These are phyloP conservation scores for Stichodactyla mertensii DNA, from an alignment of 64 coral and sea anemone genomes.

Conservation along the genomic window DNA sequence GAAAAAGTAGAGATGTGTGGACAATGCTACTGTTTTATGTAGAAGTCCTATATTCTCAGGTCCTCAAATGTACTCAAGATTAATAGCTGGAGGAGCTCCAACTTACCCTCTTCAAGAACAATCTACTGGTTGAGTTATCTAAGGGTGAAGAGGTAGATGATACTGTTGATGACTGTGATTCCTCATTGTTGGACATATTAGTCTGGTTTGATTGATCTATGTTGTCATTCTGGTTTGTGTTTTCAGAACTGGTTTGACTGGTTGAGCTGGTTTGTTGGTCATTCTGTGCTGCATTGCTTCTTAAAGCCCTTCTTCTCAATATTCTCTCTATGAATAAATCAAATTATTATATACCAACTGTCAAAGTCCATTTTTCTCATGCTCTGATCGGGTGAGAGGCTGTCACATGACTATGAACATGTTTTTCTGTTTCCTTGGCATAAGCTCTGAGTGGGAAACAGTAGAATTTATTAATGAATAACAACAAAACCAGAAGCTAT, in stretches of 20 bases:
- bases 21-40: too few species aligned
- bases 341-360: too few species aligned
- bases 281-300: neutral
- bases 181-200: conserved; percentile 13
- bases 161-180: conserved; percentile 79
- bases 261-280: conserved; percentile 14
- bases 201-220: neutral
- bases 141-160: conserved; percentile 77
- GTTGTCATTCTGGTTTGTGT: neutral
- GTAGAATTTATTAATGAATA: too few species aligned
- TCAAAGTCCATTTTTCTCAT: too few species aligned
- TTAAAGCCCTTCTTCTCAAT: conserved; percentile 3
- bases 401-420: too few species aligned
- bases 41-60: too few species aligned
- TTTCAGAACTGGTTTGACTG: neutral
- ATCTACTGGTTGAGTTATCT: conserved; percentile 9
- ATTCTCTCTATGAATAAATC: neutral
- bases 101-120: neutral
- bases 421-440: too few species aligned
- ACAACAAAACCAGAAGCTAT: too few species aligned
- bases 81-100: neutral
- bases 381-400: too few species aligned
- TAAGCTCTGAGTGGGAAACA: too few species aligned
- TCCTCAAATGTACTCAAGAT: too few species aligned
- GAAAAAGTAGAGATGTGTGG: too few species aligned